These are phyloP conservation scores for Astropecten irregularis DNA, from an alignment of 53 echinoderm and acorn worm species.

Conservation along the genomic window DNA sequence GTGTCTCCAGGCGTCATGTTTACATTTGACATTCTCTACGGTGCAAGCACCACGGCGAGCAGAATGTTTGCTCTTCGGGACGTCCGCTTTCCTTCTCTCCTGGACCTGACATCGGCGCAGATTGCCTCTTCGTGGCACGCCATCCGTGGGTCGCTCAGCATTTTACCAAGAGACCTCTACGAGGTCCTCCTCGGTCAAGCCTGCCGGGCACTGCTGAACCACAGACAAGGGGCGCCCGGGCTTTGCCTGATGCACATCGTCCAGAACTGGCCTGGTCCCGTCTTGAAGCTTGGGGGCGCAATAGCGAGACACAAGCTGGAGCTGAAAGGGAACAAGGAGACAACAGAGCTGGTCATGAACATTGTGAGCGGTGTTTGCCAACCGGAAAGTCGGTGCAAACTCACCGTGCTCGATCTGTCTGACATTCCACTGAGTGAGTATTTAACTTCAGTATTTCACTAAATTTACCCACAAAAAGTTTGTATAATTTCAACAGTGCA, in stretches of 20 bases:
- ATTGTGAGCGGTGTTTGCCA: constrained; percentile 21
- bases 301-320: not conserved
- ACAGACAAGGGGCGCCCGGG: constrained; percentile 23
- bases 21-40: constrained; percentile 39
- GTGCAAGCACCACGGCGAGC: constrained; percentile 24
- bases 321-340: constrained; percentile 10
- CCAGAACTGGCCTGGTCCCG: constrained; percentile 22
- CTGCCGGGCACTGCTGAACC: constrained; percentile 18
- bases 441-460: no score
- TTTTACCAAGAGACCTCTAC: constrained; percentile 21
- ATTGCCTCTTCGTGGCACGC: constrained; percentile 21
- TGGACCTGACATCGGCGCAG: not conserved
- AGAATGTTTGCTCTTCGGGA: not conserved
- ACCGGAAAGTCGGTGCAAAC: constrained; percentile 10
- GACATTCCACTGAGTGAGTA: constrained; percentile 38
- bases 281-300: not conserved
- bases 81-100: constrained; percentile 1
- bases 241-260: constrained; percentile 34
- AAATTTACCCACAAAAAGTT: no score
- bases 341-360: constrained; percentile 30
- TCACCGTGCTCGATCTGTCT: constrained; percentile 16
- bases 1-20: no score
- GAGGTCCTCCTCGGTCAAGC: constrained; percentile 34
- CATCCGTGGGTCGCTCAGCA: not conserved
- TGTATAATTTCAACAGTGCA: no score